Conservation (phyloP, 2,797 vertebrate species). For the Catostomus latipinnis region DNA sequence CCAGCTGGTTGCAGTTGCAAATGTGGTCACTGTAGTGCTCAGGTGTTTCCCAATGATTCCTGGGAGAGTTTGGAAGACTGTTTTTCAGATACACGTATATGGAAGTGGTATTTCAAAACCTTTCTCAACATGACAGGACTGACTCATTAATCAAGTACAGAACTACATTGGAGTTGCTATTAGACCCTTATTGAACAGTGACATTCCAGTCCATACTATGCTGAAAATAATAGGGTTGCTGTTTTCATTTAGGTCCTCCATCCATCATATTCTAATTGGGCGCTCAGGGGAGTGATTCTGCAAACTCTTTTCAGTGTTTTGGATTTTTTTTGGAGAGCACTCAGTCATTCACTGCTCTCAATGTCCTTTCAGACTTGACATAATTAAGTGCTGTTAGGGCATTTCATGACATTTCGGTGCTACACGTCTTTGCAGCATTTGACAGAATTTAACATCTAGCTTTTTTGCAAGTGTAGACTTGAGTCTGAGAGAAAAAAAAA, state of each 20-base stretch:
- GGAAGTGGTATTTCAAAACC: constrained; percentile 28
- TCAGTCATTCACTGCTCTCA: too few species aligned
- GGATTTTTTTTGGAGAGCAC: too few species aligned
- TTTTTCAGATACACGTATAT: constrained; percentile 8
- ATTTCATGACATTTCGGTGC: too few species aligned
- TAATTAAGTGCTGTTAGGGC: too few species aligned
- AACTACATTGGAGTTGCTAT: constrained; percentile 6
- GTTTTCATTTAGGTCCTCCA: constrained; percentile 53
- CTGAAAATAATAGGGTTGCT: constrained; percentile 45
- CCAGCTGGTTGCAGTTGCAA: background rate
- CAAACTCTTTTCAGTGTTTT: too few species aligned
- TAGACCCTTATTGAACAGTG: constrained; percentile 25
- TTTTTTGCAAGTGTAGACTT: too few species aligned
- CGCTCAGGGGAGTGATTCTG: constrained; percentile 41
- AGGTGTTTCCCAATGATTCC: constrained; percentile 11
- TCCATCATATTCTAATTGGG: constrained; percentile 55
- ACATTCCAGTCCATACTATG: constrained; percentile 46
- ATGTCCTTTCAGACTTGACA: too few species aligned
- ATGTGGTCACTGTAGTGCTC: background rate
- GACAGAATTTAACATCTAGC: too few species aligned
- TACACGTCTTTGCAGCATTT: too few species aligned
- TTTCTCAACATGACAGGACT: constrained; percentile 13
- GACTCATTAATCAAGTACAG: constrained; percentile 35
- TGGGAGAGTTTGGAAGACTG: background rate
- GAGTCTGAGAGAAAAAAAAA: too few species aligned